A percentile compares a stretch with the other conserved stretches of the same genome.
Conservation (phyloP, 92 coral and sea anemone genomes). For the Umimayanthus chanpuru region DNA sequence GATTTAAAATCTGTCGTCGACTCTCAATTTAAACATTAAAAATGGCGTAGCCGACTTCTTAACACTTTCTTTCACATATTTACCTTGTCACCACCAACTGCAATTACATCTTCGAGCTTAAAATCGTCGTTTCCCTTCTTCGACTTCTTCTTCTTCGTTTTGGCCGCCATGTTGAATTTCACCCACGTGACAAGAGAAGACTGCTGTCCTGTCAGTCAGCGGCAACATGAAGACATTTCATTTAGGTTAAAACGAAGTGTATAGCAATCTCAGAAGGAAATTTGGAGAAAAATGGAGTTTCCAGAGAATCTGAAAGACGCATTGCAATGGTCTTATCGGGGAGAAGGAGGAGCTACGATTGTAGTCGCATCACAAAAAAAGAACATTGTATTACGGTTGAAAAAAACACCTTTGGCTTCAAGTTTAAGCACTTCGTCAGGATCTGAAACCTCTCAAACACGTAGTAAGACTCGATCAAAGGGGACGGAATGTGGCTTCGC, state of each 20-base stretch:
- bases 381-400: conserved; percentile 77
- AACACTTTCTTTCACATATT: neutral
- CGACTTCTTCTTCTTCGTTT: conserved; percentile 65
- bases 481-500: neutral
- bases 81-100: conserved; percentile 95
- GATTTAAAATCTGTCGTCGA: neutral
- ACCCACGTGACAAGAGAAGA: conserved; percentile 63
- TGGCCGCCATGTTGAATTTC: conserved; percentile 94
- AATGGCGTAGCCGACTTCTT: neutral
- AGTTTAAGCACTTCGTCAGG: no score
- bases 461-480: neutral
- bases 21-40: neutral
- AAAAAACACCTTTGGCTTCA: conserved; percentile 43
- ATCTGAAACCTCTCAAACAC: neutral
- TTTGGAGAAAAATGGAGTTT: conserved; percentile 24
- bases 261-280: neutral
- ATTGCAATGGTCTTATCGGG: conserved; percentile 83
- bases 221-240: conserved; percentile 12
- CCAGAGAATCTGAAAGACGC: conserved; percentile 41
- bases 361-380: conserved; percentile 65
- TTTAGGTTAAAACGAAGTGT: conserved; percentile 17
- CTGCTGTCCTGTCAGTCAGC: conserved; percentile 9
- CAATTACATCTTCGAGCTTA: conserved; percentile 79
- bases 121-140: conserved; percentile 51
- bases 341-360: conserved; percentile 90